Conservation (phyloP, 2,113 vertebrate genomes). For the Murina feae region DNA sequence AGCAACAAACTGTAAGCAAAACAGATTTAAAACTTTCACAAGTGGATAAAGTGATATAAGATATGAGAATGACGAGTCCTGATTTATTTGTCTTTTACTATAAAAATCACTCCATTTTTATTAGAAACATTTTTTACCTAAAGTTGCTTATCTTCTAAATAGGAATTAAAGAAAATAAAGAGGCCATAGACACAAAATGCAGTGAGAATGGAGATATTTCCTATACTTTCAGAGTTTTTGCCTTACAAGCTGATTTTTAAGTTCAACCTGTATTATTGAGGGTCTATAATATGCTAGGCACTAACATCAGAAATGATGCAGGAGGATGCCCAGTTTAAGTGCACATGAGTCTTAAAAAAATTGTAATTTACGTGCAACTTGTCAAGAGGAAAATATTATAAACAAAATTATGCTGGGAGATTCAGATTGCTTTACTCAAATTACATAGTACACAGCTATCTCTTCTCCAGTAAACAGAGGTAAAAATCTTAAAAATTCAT, state of each 20-base stretch:
- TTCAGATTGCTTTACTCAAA: neutral
- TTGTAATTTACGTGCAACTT: neutral
- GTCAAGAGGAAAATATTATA: neutral
- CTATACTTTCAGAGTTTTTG: neutral
- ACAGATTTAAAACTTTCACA: neutral
- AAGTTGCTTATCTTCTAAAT: neutral
- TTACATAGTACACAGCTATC: neutral
- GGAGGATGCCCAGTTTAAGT: neutral
- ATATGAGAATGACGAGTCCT: neutral
- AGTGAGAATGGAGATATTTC: neutral
- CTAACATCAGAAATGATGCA: neutral
- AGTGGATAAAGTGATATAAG: neutral
- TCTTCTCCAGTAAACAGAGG: neutral
- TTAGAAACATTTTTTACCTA: neutral
- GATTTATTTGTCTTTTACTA: neutral
- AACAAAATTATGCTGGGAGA: neutral
- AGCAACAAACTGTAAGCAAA: neutral
- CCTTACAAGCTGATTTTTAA: neutral
- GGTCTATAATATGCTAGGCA: neutral
- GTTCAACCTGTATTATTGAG: neutral
- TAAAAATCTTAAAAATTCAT: slow-evolving; percentile 27
- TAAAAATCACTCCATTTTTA: neutral
- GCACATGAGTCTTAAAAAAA: neutral
- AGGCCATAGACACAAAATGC: neutral
- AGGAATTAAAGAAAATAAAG: neutral